A percentile compares a stretch with the other conserved stretches of the same genome.
phyloP scores from a whole-genome alignment of 2,888 invertebrate species.

The Agonopterix alstromeriana region DNA sequence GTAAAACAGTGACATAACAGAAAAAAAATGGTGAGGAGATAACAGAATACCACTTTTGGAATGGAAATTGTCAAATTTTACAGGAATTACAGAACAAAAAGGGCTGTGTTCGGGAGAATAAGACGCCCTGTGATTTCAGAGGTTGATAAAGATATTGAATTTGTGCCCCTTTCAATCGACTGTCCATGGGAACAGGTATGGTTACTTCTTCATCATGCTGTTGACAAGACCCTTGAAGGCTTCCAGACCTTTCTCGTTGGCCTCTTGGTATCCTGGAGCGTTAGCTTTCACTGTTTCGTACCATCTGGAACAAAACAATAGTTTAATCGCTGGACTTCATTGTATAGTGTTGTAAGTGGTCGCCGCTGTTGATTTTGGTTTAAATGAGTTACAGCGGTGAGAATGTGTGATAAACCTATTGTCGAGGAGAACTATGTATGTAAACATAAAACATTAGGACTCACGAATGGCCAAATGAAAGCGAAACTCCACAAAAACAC shows the following conservation, averaged over 20 bases:
- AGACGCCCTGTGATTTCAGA: no score
- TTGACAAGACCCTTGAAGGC: slow-evolving; percentile 71
- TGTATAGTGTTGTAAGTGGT: no score
- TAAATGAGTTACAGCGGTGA: no score
- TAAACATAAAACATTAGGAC: no score
- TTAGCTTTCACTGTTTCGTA: slow-evolving; percentile 59
- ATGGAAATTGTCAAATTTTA: not conserved
- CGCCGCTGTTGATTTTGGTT: no score
- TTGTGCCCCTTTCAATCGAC: not conserved
- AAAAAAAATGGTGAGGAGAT: not conserved
- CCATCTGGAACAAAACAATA: slow-evolving; percentile 38
- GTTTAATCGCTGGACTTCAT: no score
- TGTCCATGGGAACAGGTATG: not conserved
- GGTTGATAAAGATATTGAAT: not conserved
- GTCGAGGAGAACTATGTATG: no score
- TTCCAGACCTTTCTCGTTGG: slow-evolving; percentile 74
- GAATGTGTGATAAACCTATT: no score
- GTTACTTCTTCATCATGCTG: slow-evolving; percentile 64
- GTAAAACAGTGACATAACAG: slow-evolving; percentile 20
- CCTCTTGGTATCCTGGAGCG: slow-evolving; percentile 70
- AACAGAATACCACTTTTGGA: not conserved
- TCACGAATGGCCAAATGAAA: no score
- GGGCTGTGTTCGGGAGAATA: not conserved
- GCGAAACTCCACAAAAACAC: no score
- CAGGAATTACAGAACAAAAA: not conserved